A percentile compares a stretch with the other conserved stretches of the same genome.
phyloP scores from a whole-genome alignment of 2,888 invertebrate species.

The Leucoptera coffeella region DNA sequence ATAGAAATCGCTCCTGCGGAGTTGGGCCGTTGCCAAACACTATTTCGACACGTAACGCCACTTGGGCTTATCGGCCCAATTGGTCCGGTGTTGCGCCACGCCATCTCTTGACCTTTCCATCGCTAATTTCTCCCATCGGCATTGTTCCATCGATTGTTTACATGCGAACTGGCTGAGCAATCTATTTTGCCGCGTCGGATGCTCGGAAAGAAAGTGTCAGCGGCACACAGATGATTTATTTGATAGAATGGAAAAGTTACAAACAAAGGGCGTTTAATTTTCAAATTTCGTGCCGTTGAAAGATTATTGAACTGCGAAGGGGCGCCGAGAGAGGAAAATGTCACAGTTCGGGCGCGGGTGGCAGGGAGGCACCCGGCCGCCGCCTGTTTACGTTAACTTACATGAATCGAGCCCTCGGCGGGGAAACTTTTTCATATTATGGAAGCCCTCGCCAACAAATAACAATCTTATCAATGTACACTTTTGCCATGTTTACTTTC shows the following conservation, averaged over 20 bases:
- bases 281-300: constrained; percentile 18
- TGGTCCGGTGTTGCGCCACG: background rate
- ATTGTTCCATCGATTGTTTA: no score
- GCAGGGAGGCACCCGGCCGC: constrained; percentile 10
- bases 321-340: constrained; percentile 31
- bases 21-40: constrained; percentile 26
- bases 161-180: no score
- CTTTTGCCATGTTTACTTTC: no score
- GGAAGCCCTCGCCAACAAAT: background rate
- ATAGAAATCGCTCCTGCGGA: no score
- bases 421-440: constrained; percentile 16
- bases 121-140: no score
- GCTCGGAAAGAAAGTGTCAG: no score
- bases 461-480: no score
- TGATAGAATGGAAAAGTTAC: constrained; percentile 9
- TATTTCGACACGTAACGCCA: constrained; percentile 13
- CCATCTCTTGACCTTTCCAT: no score
- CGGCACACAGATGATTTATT: constrained; percentile 2
- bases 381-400: constrained; percentile 28
- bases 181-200: no score
- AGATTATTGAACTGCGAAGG: constrained; percentile 30
- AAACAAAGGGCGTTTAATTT: constrained; percentile 17
- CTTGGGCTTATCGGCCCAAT: constrained; percentile 1
- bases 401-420: constrained; percentile 20
- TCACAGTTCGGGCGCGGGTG: constrained; percentile 24